Evolutionary conservation across 2,888 invertebrate genomes (phyloP).

Genomic region (Brenthis daphne): DNA sequence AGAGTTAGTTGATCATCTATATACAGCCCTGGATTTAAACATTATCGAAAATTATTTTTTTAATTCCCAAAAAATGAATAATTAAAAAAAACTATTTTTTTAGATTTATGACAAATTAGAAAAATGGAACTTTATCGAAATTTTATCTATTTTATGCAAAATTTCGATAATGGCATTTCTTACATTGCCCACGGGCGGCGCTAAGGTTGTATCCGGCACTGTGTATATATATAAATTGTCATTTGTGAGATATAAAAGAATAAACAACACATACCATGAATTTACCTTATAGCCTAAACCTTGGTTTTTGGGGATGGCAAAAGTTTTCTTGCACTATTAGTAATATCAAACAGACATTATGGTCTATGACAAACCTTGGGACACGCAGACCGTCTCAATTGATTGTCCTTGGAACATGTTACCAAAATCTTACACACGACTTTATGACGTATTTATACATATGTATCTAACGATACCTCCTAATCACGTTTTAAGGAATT

Average conservation of each 20-base stretch:
- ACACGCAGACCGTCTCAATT: conserved; percentile 35
- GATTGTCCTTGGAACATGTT: conserved; percentile 29
- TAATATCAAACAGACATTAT: conserved; percentile 39
- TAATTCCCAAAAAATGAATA: too few species aligned
- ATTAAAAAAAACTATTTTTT: too few species aligned
- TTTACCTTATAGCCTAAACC: conserved; percentile 10
- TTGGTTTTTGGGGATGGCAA: conserved; percentile 19
- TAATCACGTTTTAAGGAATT: not conserved
- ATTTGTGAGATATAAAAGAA: not conserved
- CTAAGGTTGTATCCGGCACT: too few species aligned
- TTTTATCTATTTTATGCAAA: too few species aligned
- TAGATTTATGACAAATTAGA: too few species aligned
- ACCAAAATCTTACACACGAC: conserved; percentile 25
- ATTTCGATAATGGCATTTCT: too few species aligned
- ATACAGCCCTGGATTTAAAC: too few species aligned
- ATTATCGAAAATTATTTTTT: too few species aligned
- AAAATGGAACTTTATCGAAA: too few species aligned
- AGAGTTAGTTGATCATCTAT: too few species aligned
- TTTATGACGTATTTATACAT: conserved; percentile 9
- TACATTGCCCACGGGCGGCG: too few species aligned
- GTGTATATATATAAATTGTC: too few species aligned
- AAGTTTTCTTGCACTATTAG: conserved; percentile 35
- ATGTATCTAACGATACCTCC: not conserved
- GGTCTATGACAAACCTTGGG: conserved; percentile 34
- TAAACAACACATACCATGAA: not conserved